Evolutionary conservation across 1,140 invertebrate species (phyloP).

Genomic region (Heliconius himera): DNA sequence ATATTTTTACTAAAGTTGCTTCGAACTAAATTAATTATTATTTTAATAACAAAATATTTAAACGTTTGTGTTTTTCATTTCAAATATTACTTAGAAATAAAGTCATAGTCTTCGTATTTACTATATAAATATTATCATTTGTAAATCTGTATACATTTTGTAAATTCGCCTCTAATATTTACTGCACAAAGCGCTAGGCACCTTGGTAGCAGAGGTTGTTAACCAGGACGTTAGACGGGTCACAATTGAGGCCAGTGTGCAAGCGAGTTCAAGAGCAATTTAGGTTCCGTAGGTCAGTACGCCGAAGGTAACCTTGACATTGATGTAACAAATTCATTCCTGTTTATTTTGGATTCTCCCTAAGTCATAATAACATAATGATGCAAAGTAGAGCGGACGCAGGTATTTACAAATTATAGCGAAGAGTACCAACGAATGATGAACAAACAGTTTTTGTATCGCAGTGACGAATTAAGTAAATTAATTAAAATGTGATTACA

Average conservation of each 20-base stretch:
- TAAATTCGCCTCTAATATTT: neutral
- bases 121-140: neutral
- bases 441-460: neutral
- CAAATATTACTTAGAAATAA: too few relatives aligned
- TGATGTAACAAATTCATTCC: slow-evolving; percentile 41
- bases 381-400: slow-evolving; percentile 9
- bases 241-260: slow-evolving; percentile 80
- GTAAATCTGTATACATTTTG: neutral
- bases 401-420: neutral
- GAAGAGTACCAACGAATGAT: neutral
- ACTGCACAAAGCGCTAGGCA: slow-evolving; percentile 58
- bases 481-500: neutral
- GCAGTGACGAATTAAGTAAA: neutral
- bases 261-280: slow-evolving; percentile 80
- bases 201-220: slow-evolving; percentile 79
- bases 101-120: too few relatives aligned
- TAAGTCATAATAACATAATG: slow-evolving; percentile 18
- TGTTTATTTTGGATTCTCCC: slow-evolving; percentile 23
- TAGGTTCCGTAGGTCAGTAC: slow-evolving; percentile 81
- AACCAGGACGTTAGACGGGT: slow-evolving; percentile 77
- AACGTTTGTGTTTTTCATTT: neutral
- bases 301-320: slow-evolving; percentile 80
- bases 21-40: neutral
- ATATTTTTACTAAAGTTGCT: neutral
- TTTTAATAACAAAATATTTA: neutral